These are phyloP conservation scores for Nothocercus nigrocapillus DNA, from an alignment of 2,113 vertebrate species.

Conservation along the genomic window DNA sequence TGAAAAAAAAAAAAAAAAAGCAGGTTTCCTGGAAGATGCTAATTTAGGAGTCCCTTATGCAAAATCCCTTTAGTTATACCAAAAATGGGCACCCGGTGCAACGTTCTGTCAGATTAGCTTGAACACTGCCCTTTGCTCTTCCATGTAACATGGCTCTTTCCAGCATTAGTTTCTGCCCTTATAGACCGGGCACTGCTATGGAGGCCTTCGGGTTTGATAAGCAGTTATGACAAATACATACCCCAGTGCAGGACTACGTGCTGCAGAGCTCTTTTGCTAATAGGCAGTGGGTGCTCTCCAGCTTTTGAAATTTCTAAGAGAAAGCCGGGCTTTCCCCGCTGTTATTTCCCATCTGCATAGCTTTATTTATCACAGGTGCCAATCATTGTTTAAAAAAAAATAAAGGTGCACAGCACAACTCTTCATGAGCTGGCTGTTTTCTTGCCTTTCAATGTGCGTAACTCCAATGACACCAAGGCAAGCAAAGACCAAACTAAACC, in stretches of 20 bases:
- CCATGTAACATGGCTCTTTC: background rate
- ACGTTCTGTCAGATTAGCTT: background rate
- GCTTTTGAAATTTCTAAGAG: background rate
- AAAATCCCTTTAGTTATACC: slow-evolving; percentile 18
- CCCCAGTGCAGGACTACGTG: background rate
- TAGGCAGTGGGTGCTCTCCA: background rate
- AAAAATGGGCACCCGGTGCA: background rate
- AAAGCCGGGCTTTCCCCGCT: background rate
- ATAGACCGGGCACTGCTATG: background rate
- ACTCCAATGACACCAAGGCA: background rate
- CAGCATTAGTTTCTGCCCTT: background rate
- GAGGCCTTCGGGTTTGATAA: background rate
- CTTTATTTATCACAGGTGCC: background rate
- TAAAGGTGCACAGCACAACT: background rate
- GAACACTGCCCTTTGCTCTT: background rate
- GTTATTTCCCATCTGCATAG: background rate
- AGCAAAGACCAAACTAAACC: background rate
- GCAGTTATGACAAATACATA: background rate
- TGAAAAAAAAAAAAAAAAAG: background rate
- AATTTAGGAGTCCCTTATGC: slow-evolving; percentile 1
- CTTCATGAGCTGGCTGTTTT: background rate
- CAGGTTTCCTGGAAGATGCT: slow-evolving; percentile 47
- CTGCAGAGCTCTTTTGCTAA: background rate
- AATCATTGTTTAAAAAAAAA: background rate
- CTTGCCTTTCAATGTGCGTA: background rate